Evolutionary conservation across 2,888 invertebrate species (phyloP), one percentile per base, ranked within the genome.

Genomic region (Nebria brevicollis): DNA sequence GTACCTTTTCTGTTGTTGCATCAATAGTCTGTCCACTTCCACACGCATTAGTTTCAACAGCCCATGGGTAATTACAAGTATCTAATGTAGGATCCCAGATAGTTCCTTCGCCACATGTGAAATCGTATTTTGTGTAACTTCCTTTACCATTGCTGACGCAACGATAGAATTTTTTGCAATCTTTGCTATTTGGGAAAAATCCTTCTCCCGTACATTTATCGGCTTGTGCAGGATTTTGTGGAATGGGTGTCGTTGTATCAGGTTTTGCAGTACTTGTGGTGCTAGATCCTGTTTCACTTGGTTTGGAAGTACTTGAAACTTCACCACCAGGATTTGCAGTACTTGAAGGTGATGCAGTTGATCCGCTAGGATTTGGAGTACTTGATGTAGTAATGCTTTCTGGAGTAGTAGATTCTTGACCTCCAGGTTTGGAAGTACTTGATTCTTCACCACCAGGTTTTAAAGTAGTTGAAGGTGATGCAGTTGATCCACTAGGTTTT

Each of bases 31-130:
- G 54, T 54, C 54, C 54, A 41, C 20, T 68, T 66, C 83, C 83
- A 25, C 85, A 87, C 84, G 91, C 91, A 4, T 88, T 87, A 83
- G 91, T 91, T 41, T 92, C 92, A 79, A 75, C 68, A 13, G 92
- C 91, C 90, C 92, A 93, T 65, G 92, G 91, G 87, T 95, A 92
- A 87, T 96, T 95, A 87, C 96, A 96, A 86, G 92, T 90, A 81
- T 92, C 88, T 77, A 76, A 65, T 10, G 90, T 89, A 81, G 92
- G 91, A 88, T 95, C 95, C 95, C 95, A 96, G 65, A 94, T 93
- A 7, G 95, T 96, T 70, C 76, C 76, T 74, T 93, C 91, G 0
- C 91, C 93, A 85, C 94, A 94, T 64, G 88, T 89, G 84, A 93
- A 94, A 15, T 93, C 92, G 84, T 92, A 93, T 87, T 91, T 92